Evolutionary conservation across 2,113 vertebrate species (phyloP), one percentile per base, ranked within the genome.

Genomic region (Phalacrocorax carbo): DNA sequence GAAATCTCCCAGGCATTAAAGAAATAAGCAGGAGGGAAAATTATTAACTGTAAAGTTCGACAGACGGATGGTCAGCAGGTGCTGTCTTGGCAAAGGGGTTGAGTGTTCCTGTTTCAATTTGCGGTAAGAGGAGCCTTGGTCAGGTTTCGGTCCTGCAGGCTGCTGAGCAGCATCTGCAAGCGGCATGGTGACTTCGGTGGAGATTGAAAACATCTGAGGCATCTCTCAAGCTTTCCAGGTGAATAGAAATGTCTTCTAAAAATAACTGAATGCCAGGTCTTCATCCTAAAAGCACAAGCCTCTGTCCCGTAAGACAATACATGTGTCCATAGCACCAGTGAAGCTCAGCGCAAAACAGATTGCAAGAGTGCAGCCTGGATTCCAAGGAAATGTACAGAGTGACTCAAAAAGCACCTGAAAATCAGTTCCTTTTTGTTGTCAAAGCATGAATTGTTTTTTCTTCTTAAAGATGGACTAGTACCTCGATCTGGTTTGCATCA

Each of bases 1-100:
- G 11, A 96, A 98, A 88, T 97, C 97, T 98, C 98, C 49, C 86
- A 97, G 97, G 97, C 95, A 96, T 97, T 98, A 73, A 57, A 75
- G 94, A 91, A 97, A 91, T 69, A 94, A 96, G 94, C 87, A 93
- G 88, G 94, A 97, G 89, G 86, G 91, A 81, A 92, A 92, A 88
- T 84, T 68, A 95, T 97, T 96, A 97, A 94, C 57, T 81, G 79
- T 54, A 29, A 92, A 91, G 95, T 94, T 97, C 92, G 94, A 57
- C 94, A 94, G 96, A 91, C 0, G 68, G 88, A 34, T 93, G 96
- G 93, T 89, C 57, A 82, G 96, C 97, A 96, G 96, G 94, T 97
- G 94, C 93, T 23, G 13, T 30, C 77, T 76, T 77, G 91, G 96
- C 85, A 92, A 29, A 73, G 91, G 48, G 52, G 62, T n/a, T 65